Evolutionary conservation across 2,113 vertebrate species (phyloP), one percentile per base, ranked within the genome.

Genomic region (Acanthisitta chloris): DNA sequence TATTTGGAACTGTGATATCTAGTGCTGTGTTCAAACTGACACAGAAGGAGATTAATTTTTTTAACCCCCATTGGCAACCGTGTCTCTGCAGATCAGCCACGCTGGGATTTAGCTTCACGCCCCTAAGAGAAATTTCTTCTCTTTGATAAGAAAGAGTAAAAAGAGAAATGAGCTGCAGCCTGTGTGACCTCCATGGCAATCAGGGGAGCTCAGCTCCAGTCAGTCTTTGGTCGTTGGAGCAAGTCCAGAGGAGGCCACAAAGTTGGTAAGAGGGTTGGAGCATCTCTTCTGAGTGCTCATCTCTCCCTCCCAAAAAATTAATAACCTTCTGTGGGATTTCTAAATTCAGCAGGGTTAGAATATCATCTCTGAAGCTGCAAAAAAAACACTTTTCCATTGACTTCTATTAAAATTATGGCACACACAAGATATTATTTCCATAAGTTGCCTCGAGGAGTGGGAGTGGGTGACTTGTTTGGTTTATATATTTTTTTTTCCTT

Each of bases 81-180:
- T 88, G 73, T 96, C 92, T 92, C 70, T 72, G 51, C 86, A 85
- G 61, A 95, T 97, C 80, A 97, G 55, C 31, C 51, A 20, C 11
- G 45, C 66, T 46, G 26, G 59, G 73, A 93, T 96, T 88, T 86
- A 92, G 62, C 91, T 74, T 78, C 61, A 82, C 88, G 40, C 24
- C 84, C 74, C 6, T 16, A 16, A 90, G 86, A 77, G 36, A 96
- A 88, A 17, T 51, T 78, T 88, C 69, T 71, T 85, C 92, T 95
- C 28, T 77, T 59, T 24, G 26, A 95, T 70, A 73, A 95, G 70
- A 70, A 77, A n/a, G 36, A 92, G 51, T 71, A 52, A 92, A 82
- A 82, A 82, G 46, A 94, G 40, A 95, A 82, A 45, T 82, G 76
- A 94, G n/a, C 13, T 91, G 69, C 54, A 45, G 46, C 84, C 71